Conservation (phyloP, 2,888 invertebrate species). For the Chrysodeixis includens region DNA sequence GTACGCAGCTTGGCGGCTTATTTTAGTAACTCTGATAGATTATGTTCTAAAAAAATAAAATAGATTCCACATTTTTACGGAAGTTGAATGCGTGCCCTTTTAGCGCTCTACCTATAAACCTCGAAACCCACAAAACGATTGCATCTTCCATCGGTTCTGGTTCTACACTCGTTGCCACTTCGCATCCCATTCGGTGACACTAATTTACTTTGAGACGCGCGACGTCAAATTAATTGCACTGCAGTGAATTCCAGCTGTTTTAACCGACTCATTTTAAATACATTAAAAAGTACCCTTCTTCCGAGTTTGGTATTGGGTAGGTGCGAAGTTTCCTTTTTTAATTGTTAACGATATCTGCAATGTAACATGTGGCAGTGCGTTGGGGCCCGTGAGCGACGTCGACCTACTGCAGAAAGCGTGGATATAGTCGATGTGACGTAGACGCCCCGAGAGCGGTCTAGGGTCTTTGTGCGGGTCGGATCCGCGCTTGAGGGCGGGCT, state of each 20-base stretch:
- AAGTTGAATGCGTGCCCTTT: constrained; percentile 7
- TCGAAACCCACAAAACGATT: constrained; percentile 20
- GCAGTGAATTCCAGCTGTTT: constrained; percentile 56
- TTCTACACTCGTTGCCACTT: constrained; percentile 35
- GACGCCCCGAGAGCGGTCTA: constrained; percentile 59
- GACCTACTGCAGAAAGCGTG: constrained; percentile 62
- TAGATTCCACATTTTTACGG: not conserved
- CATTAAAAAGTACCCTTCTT: constrained; percentile 36
- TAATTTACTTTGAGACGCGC: constrained; percentile 54
- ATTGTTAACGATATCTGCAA: constrained; percentile 61
- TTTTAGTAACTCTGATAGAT: constrained; percentile 21
- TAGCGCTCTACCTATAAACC: constrained; percentile 8
- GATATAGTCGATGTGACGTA: constrained; percentile 64
- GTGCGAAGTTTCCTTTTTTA: constrained; percentile 34
- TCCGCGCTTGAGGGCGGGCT: constrained; percentile 69
- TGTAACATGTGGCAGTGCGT: constrained; percentile 47
- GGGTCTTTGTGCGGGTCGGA: constrained; percentile 77
- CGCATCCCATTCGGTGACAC: constrained; percentile 45
- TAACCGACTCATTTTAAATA: constrained; percentile 41
- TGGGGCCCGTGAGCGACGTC: constrained; percentile 43
- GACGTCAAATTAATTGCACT: constrained; percentile 63
- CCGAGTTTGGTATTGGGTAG: constrained; percentile 26
- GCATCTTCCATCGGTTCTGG: constrained; percentile 42
- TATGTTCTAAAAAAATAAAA: not conserved
- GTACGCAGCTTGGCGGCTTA: not conserved